Percentiles rank a stretch among this genome's conserved stretches.
Conservation (phyloP, 2,113 vertebrate genomes). For the Mustela lutreola region DNA sequence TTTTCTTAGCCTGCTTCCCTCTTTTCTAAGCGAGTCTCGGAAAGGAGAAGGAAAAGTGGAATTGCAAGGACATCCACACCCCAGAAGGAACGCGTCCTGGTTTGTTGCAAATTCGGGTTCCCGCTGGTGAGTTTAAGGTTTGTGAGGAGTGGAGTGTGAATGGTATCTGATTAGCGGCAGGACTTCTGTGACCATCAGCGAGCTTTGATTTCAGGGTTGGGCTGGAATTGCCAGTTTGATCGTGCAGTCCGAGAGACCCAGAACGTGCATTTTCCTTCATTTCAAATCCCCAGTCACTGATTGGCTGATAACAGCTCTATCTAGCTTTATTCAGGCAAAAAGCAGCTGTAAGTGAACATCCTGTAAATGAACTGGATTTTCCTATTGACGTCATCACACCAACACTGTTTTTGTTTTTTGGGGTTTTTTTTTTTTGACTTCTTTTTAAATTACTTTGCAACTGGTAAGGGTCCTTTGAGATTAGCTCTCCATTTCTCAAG, state of each 20-base stretch:
- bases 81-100: not conserved
- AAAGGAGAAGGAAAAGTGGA: conserved; percentile 60
- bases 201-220: conserved; percentile 57
- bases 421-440: not conserved
- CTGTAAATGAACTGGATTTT: conserved; percentile 44
- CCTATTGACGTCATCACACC: not conserved
- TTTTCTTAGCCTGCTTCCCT: conserved; percentile 68
- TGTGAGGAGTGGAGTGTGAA: conserved; percentile 36
- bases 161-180: not conserved
- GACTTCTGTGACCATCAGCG: not conserved
- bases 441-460: conserved; percentile 39
- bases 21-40: conserved; percentile 56
- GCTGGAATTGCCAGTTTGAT: not conserved
- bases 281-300: conserved; percentile 17
- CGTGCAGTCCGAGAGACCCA: not conserved
- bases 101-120: conserved; percentile 20
- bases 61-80: conserved; percentile 27
- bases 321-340: not conserved
- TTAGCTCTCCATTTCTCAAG: conserved; percentile 14
- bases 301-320: not conserved
- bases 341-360: not conserved
- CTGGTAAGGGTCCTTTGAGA: not conserved
- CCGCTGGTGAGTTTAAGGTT: conserved; percentile 50
- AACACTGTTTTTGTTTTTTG: not conserved
- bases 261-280: not conserved